Evolutionary conservation across 92 coral and sea anemone species (phyloP).

Genomic region (Paramuricea clavata): DNA sequence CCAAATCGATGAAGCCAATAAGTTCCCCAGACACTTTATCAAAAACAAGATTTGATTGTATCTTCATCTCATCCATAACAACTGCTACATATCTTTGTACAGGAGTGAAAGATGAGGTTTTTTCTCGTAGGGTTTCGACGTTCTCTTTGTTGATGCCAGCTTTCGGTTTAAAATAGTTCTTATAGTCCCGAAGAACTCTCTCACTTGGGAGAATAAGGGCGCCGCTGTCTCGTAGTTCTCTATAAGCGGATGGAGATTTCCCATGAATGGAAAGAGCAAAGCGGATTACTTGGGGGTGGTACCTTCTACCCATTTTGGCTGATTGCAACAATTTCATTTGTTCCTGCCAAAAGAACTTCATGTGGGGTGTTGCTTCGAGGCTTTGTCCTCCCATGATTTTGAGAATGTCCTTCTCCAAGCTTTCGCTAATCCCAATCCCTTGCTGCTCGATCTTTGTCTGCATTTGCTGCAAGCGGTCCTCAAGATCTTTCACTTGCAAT

Average conservation of each 20-base stretch:
- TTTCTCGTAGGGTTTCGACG: not conserved
- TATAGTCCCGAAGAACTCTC: conserved; percentile 17
- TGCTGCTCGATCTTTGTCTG: conserved; percentile 9
- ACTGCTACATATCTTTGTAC: conserved; percentile 61
- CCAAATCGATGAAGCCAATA: conserved; percentile 74
- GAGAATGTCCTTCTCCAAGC: not conserved
- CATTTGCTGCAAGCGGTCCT: not conserved
- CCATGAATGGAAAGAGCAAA: not conserved
- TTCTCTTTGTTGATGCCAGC: conserved; percentile 25
- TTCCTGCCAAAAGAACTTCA: not conserved
- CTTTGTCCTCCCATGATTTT: conserved; percentile 17
- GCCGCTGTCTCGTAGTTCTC: conserved; percentile 5
- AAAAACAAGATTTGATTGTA: conserved; percentile 66
- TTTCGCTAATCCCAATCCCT: conserved; percentile 1
- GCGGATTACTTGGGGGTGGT: conserved; percentile 21
- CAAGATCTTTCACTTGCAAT: conserved; percentile 24
- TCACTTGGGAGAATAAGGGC: conserved; percentile 29
- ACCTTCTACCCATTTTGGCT: conserved; percentile 21
- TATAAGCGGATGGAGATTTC: conserved; percentile 20
- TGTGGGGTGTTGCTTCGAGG: not conserved
- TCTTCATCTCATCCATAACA: conserved; percentile 73
- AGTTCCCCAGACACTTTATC: conserved; percentile 74
- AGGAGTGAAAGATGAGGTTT: conserved; percentile 10
- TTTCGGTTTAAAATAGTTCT: conserved; percentile 8
- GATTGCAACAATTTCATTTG: not conserved